Conservation (phyloP, 1,140 invertebrate species). For the Drosophila asahinai region DNA sequence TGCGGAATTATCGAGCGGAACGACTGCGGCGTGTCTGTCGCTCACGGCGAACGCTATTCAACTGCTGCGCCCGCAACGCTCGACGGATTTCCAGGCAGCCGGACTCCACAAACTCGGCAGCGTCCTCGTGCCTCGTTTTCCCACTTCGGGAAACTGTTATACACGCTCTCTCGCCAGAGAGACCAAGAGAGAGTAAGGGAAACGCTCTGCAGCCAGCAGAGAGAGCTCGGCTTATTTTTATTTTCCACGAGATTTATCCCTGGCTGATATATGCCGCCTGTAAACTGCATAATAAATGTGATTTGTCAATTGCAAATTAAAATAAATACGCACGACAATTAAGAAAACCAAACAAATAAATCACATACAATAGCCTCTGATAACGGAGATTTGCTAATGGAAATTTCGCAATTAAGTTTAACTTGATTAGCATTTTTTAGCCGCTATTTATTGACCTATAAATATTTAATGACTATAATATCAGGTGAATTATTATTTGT, state of each 20-base stretch:
- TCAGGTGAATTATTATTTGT: not conserved
- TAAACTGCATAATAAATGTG: conserved; percentile 57
- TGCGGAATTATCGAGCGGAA: conserved; percentile 19
- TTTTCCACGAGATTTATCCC: conserved; percentile 69
- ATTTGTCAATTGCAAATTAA: conserved; percentile 56
- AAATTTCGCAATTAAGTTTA: not conserved
- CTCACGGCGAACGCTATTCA: conserved; percentile 67
- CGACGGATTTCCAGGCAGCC: conserved; percentile 67
- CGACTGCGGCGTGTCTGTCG: conserved; percentile 67
- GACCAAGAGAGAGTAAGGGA: not conserved
- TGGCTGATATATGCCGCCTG: conserved; percentile 8
- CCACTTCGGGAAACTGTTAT: conserved; percentile 54
- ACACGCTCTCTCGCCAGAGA: conserved; percentile 4
- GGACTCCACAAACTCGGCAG: conserved; percentile 8
- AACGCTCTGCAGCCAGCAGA: not conserved
- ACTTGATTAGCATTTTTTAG: conserved; percentile 6
- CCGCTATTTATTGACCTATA: conserved; percentile 2
- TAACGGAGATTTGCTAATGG: not conserved
- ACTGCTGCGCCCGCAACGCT: conserved; percentile 74
- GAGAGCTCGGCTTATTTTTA: conserved; percentile 27
- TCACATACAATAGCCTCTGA: not conserved
- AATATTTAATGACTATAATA: not conserved
- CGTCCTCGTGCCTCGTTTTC: conserved; percentile 23
- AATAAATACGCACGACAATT: conserved; percentile 19
- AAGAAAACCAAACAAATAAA: not conserved